Conservation (phyloP, 2,113 vertebrate species). For the Mormyrus iriodes region DNA sequence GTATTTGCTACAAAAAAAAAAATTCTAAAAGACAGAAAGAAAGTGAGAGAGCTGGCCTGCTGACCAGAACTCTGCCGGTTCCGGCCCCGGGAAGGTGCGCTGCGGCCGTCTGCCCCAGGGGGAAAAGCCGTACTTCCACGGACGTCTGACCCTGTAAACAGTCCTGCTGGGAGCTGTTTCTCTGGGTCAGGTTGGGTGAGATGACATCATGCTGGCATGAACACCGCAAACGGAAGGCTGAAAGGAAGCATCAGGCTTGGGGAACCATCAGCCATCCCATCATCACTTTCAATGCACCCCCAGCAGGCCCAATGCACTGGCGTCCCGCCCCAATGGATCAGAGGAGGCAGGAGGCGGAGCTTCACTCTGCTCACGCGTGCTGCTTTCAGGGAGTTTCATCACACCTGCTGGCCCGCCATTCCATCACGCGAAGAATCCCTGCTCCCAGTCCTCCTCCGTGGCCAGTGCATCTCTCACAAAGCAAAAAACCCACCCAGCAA, state of each 20-base stretch:
- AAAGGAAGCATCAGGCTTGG: background rate
- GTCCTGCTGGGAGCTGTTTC: background rate
- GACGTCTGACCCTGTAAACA: background rate
- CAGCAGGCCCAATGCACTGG: background rate
- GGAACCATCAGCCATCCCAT: background rate
- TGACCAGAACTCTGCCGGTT: background rate
- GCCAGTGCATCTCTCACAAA: background rate
- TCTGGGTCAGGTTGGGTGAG: background rate
- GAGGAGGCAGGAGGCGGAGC: background rate
- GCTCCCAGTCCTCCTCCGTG: background rate
- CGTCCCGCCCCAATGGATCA: background rate
- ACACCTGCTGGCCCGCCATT: background rate
- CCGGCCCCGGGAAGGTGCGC: background rate
- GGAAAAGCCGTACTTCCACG: background rate
- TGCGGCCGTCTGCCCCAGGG: background rate
- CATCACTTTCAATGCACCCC: background rate
- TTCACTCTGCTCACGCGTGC: background rate
- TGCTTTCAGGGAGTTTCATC: background rate
- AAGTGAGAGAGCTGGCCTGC: background rate
- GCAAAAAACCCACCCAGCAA: background rate
- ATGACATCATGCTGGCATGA: background rate
- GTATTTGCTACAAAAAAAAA: background rate
- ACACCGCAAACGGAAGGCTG: background rate
- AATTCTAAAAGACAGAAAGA: background rate
- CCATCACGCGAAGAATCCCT: background rate